Evolutionary conservation across 2,888 invertebrate genomes (phyloP), one percentile per base, ranked within the genome.

Genomic region (Busseola fusca): DNA sequence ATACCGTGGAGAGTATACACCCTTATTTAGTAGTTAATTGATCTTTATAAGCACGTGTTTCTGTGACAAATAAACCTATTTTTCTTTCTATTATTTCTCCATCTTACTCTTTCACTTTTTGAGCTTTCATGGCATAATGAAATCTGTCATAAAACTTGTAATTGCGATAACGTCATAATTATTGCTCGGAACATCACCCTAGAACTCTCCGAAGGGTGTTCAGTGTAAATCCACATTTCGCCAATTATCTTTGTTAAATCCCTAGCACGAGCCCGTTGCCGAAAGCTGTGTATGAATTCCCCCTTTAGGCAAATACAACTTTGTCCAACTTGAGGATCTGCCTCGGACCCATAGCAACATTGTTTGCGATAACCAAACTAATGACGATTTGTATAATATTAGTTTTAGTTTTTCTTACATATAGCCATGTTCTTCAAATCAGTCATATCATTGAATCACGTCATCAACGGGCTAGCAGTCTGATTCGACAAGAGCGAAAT

Each of bases 401-500:
- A 40, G 14, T 40, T 37, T 40, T 40, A 40, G 10, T 40, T 40
- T 12, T 40, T 40, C 10, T 40, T 40, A 40, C 14, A 40, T 40
- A 14, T 40, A 40, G 0, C 21, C 9, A 16, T n/a, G 25, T n/a
- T 57, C 30, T 67, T 67, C 14, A 40, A n/a, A 21, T 40, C 27
- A 64, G 18, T 42, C 21, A 27, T 27, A 27, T 74, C 40, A 69
- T 69, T 40, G 21, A 30, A 57, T 67, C 42, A 54, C 76, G 59
- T 75, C 78, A 81, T 66, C 42, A 21, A 25, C n/a, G 16, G 40
- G 50, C 30, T 14, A 30, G 18, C 56, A 58, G 50, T 50, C 62
- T 54, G 12, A 65, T 52, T 69, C 16, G 52, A 60, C 27, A 50
- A 48, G 14, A 27, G 37, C 45, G 18, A 57, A 52, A 52, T 52